Base-by-base conservation (phyloP, 2,888 invertebrate genomes). In the Leistus spinibarbis region DNA sequence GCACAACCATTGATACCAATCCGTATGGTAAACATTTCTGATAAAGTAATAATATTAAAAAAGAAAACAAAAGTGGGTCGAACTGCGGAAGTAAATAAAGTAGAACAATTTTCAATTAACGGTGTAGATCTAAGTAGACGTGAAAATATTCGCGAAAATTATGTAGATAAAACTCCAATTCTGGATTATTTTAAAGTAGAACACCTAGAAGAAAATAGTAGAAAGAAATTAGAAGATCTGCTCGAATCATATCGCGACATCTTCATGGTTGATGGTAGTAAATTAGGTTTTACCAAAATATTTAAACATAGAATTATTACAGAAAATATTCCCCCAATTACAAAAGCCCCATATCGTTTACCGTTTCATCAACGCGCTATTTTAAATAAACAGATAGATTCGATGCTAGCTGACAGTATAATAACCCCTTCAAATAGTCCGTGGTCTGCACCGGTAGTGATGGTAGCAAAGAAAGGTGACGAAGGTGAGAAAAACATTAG, bases 401-500 rank as follows among this genome's bases (percentile, higher is more conserved):
- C n/a, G 4, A 62, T 62, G 62, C 19, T 62, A 7, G 19, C 13
- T n/a, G 22, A 17, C 13, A 20, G 19, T 62, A 62, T 62, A 16
- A 62, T 17, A 9, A 62, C 22, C 4, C 62, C 62, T n/a, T 62
- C 13, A 13, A 22, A 4, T 17, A 20, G 20, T 17, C 1, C 62
- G 19, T 62, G 19, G 13, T 62, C 62, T 9, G 22, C 62, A 9
- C 62, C 62, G 4, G 19, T 56, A n/a, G 56, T 56, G 5, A n/a
- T 63, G n/a, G 64, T 63, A 9, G 13, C 4, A 0, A 63, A 63
- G 16, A 23, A 16, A 1, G 16, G n/a, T 13, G 27, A 10, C 7
- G 76, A 77, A 20, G 77, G 76, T 24, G 66, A 66, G 17, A 76
- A 24, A 62, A 76, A 77, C 72, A 40, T 77, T 24, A 71, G n/a